These are phyloP conservation scores for Lanius ludovicianus DNA, from an alignment of 2,113 vertebrate genomes.

Conservation along the genomic window DNA sequence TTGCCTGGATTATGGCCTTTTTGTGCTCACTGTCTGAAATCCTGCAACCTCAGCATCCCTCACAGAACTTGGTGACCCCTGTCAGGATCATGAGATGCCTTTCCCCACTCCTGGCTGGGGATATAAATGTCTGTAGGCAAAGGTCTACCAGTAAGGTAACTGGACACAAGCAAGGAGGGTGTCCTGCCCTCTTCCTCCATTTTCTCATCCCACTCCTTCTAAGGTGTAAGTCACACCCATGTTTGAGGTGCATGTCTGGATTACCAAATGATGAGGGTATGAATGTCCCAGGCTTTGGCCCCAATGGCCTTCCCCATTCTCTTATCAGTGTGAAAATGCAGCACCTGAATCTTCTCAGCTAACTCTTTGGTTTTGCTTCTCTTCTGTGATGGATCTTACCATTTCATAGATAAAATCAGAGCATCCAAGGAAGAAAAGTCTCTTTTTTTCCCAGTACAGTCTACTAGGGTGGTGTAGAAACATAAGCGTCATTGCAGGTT, in stretches of 20 bases:
- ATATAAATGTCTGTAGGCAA: background rate
- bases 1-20: background rate
- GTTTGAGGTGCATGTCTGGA: background rate
- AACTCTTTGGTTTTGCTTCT: background rate
- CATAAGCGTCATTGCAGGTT: background rate
- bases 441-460: background rate
- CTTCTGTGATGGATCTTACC: background rate
- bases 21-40: background rate
- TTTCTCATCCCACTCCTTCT: background rate
- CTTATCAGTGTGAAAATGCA: background rate
- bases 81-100: background rate
- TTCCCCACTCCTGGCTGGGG: background rate
- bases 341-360: background rate
- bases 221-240: background rate
- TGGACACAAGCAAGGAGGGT: background rate
- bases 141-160: background rate
- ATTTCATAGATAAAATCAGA: background rate
- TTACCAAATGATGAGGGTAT: background rate
- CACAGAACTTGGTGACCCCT: fast-evolving
- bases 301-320: background rate
- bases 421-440: background rate
- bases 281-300: background rate
- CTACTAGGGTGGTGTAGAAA: background rate
- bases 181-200: background rate
- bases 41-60: background rate